phyloP scores from a whole-genome alignment of 2,113 vertebrate genomes.

The Sphyrna mokarran region DNA sequence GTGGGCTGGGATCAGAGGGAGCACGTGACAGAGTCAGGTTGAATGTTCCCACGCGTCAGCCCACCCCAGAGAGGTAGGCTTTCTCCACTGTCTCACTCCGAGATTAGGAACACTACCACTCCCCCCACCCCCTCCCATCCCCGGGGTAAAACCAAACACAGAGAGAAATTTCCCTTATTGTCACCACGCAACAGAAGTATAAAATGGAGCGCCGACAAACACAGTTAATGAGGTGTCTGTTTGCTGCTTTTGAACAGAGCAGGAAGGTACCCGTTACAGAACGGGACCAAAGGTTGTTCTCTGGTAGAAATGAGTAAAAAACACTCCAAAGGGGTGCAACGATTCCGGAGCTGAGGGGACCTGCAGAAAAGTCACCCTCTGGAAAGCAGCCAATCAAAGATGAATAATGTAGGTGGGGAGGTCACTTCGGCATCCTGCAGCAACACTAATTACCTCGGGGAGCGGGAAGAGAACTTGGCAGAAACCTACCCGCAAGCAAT shows the following conservation, averaged over 20 bases:
- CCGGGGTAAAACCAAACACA: background rate
- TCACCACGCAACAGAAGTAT: background rate
- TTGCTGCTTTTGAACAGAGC: background rate
- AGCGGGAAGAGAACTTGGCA: background rate
- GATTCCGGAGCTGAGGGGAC: background rate
- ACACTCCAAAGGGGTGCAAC: background rate
- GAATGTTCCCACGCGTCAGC: background rate
- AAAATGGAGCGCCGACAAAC: background rate
- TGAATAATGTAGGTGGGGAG: constrained; percentile 13
- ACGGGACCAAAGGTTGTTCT: background rate
- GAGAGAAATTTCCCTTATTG: background rate
- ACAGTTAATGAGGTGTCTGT: background rate
- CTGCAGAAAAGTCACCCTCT: background rate
- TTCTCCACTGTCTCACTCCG: background rate
- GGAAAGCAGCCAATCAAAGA: background rate
- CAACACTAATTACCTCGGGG: background rate
- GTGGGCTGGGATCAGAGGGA: background rate
- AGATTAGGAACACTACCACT: too few relatives aligned
- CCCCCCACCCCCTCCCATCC: too few relatives aligned
- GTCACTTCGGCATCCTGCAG: background rate
- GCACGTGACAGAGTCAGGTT: background rate
- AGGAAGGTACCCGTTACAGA: background rate
- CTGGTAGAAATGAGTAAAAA: background rate
- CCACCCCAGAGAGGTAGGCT: background rate
- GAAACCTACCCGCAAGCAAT: background rate